Base-by-base conservation (phyloP, 2,113 vertebrate species). In the Notothenia coriiceps region DNA sequence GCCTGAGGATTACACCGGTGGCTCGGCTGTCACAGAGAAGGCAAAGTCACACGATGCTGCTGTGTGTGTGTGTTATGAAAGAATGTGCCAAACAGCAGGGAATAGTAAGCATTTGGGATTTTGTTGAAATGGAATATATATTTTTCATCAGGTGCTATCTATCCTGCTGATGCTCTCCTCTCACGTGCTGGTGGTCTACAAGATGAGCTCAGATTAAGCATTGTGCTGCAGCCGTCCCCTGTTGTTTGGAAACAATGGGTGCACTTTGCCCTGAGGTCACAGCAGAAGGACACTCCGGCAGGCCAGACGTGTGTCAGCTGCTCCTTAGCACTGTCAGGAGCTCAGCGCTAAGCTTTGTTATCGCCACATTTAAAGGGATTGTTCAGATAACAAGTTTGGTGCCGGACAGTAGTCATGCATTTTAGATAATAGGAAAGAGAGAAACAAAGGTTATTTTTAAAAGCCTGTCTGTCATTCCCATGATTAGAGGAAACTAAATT, bases 1-100 rank as follows among this genome's bases (percentile, higher is more conserved):
- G 91, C 91, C 89, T 76, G 75, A 85, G 93, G 92, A 93, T 94
- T 93, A 94, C 87, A 91, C 78, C 85, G 85, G 80, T 84, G 87
- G 90, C 92, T 90, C 79, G 79, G 79, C 83, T 91, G 85, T 91
- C 89, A 91, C 87, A 88, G 74, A 74, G 87, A 65, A 93, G 81
- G 83, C 84, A 80, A 79, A 92, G 89, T 90, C 88, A 90, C 83
- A 86, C 77, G 1, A 73, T 22, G 82, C 70, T 74, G 59, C 49
- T 78, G 74, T 35, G 61, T 67, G 52, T 83, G 64, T 43, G 50
- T 56, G 35, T 40, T 5, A 74, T 84, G 8, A 70, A 69, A 73
- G 54, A 83, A 85, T 80, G 70, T 74, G 73, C 35, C 35, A 40
- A 6, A 61, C 35, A 59, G 33, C 63, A 33, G 20, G 10, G 66